These are phyloP conservation scores for Sarotherodon lohbergeri DNA, from an alignment of 2,113 vertebrate species.

Conservation along the genomic window DNA sequence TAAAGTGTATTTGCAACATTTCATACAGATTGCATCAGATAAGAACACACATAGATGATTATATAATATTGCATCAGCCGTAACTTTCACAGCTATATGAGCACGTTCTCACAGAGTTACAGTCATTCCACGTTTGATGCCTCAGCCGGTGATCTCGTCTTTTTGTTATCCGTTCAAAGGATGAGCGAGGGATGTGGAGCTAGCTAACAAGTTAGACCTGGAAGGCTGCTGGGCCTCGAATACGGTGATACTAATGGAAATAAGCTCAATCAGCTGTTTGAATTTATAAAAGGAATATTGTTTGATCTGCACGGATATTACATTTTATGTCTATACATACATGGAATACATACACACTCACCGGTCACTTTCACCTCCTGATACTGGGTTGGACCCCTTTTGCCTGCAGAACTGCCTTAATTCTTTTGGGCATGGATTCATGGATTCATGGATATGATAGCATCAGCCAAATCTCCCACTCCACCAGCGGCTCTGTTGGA, in stretches of 20 bases:
- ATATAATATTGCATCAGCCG: neutral
- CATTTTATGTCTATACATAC: neutral
- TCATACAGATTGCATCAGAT: neutral
- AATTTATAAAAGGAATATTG: neutral
- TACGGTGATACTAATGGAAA: neutral
- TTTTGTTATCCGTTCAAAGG: neutral
- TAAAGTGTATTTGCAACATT: neutral
- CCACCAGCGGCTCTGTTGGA: neutral
- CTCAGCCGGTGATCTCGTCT: neutral
- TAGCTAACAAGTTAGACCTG: neutral
- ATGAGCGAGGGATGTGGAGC: neutral
- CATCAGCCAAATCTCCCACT: neutral
- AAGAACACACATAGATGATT: neutral
- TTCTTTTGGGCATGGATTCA: neutral
- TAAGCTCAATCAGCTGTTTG: neutral
- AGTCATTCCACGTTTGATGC: neutral
- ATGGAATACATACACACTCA: neutral
- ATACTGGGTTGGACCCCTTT: neutral
- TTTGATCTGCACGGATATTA: neutral
- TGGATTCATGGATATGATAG: accelerated
- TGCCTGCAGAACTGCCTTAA: neutral
- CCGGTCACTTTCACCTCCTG: accelerated
- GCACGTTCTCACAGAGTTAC: no score
- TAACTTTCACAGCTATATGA: neutral
- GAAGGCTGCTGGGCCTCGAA: neutral